Evolutionary conservation across 2,888 invertebrate genomes (phyloP).

Genomic region (Hypolimnas misippus): DNA sequence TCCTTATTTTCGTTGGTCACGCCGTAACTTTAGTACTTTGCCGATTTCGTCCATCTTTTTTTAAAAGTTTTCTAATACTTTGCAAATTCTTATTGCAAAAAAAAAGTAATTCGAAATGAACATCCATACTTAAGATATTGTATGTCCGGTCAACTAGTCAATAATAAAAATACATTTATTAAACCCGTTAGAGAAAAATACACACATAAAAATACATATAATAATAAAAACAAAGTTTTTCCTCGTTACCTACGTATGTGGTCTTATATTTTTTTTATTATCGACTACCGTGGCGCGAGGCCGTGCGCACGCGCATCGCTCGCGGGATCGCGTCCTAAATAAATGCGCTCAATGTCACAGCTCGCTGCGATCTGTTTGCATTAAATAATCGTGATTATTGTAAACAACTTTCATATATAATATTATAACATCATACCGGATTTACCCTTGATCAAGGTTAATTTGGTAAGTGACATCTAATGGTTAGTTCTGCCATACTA

Average conservation of each 20-base stretch:
- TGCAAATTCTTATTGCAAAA: no score
- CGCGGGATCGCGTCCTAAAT: slow-evolving; percentile 54
- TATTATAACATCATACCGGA: background rate
- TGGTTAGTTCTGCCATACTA: no score
- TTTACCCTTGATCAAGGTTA: background rate
- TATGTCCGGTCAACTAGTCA: no score
- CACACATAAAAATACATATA: background rate
- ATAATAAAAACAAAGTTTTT: background rate
- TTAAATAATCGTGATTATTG: background rate
- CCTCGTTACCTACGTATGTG: background rate
- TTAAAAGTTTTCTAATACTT: no score
- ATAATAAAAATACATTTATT: background rate
- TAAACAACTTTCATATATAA: background rate
- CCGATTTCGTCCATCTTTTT: no score
- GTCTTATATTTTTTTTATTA: slow-evolving; percentile 6
- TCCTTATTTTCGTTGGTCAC: no score
- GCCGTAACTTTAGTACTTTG: no score
- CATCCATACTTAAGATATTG: no score
- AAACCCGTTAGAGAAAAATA: background rate
- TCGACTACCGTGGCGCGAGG: slow-evolving; percentile 31
- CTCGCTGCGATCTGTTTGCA: slow-evolving; percentile 8
- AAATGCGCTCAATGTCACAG: slow-evolving; percentile 61
- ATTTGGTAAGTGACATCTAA: no score
- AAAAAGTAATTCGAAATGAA: no score
- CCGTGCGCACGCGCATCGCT: slow-evolving; percentile 40